phyloP scores from a whole-genome alignment of 2,797 vertebrate genomes.

The Carcharodon carcharias region DNA sequence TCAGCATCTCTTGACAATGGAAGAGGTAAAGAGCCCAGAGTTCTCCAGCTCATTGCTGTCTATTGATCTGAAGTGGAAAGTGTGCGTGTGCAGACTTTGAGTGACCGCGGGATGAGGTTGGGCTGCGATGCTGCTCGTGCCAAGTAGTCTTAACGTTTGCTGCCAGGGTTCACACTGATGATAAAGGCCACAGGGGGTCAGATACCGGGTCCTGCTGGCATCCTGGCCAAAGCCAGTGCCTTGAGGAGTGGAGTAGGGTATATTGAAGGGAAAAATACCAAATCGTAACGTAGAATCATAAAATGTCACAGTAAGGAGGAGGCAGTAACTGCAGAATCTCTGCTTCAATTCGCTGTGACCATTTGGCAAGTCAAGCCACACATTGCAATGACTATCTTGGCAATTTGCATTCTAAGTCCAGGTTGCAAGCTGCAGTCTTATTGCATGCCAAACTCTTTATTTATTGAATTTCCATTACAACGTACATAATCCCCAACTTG shows the following conservation, averaged over 20 bases:
- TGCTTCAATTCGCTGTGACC: background rate
- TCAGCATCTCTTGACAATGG: background rate
- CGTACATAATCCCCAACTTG: conserved; percentile 1
- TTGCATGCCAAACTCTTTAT: background rate
- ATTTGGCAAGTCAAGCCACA: background rate
- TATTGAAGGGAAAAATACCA: background rate
- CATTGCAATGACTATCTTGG: background rate
- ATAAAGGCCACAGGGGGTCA: background rate
- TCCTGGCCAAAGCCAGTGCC: background rate
- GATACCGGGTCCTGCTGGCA: background rate
- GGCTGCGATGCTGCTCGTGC: background rate
- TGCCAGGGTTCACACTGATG: background rate
- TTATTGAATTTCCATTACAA: conserved; percentile 26
- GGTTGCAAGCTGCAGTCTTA: background rate
- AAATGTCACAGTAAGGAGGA: no score
- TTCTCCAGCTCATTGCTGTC: background rate
- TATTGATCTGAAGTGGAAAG: background rate
- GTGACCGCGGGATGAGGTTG: background rate
- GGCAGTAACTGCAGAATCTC: background rate
- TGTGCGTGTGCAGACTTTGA: background rate
- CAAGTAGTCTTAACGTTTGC: background rate
- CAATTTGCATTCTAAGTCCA: background rate
- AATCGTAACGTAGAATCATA: background rate
- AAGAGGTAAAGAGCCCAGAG: background rate
- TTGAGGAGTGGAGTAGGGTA: background rate